A percentile compares a stretch with the other conserved stretches of the same genome.
These are phyloP conservation scores for Phalanger gymnotis DNA, from an alignment of 2,797 vertebrate species.

Conservation along the genomic window DNA sequence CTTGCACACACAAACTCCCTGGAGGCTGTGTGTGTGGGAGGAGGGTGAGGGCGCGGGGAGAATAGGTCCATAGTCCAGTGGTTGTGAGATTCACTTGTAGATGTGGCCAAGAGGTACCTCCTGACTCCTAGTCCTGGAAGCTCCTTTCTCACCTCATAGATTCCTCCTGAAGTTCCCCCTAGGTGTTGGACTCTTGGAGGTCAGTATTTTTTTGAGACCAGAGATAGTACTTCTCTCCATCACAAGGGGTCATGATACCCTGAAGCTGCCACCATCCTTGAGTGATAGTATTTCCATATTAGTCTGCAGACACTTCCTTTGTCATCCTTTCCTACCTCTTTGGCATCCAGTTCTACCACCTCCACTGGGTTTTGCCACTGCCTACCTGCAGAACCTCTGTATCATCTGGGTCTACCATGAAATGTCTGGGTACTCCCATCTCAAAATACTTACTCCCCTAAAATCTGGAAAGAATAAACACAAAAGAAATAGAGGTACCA, in stretches of 20 bases:
- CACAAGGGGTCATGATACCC: not conserved
- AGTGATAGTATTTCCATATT: not conserved
- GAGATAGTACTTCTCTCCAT: not conserved
- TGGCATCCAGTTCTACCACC: not conserved
- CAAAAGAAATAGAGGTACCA: not conserved
- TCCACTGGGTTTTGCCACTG: not conserved
- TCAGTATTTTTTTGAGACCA: not conserved
- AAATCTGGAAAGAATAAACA: not conserved
- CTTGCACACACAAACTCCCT: not conserved
- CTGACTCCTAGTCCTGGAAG: not conserved
- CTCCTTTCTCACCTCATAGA: not conserved
- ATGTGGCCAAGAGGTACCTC: not conserved
- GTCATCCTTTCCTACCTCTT: not conserved
- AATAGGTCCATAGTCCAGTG: not conserved
- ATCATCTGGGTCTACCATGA: not conserved
- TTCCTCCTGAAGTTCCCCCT: not conserved
- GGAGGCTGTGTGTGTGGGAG: not conserved
- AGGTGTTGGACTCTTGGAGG: not conserved
- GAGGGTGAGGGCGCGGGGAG: not conserved
- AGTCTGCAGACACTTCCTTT: not conserved
- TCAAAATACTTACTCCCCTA: not conserved
- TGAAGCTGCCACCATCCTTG: not conserved
- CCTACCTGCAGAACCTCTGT: not conserved
- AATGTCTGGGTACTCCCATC: not conserved
- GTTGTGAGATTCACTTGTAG: not conserved